Percentiles rank a stretch among this genome's conserved stretches.
Conservation (phyloP, 1,140 invertebrate genomes). For the Zophobas atratus region DNA sequence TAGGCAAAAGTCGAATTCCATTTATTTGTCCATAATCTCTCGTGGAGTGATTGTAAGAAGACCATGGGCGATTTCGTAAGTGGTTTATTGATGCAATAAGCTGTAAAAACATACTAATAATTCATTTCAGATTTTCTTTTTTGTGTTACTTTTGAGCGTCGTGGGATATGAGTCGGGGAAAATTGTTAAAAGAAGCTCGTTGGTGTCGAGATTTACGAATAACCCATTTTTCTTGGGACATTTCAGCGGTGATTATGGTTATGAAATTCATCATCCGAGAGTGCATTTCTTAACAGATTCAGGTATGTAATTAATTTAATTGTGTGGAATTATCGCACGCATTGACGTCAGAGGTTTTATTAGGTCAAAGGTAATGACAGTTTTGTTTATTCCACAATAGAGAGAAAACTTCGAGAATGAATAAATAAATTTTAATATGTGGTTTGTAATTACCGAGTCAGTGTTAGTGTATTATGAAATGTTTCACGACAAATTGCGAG, state of each 20-base stretch:
- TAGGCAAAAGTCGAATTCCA: background rate
- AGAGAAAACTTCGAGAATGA: too few species aligned
- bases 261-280: background rate
- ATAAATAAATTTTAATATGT: too few species aligned
- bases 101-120: conserved; percentile 2
- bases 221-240: conserved; percentile 22
- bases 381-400: too few species aligned
- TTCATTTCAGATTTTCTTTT: conserved; percentile 4
- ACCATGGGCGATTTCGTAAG: conserved; percentile 6
- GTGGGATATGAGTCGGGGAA: background rate
- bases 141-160: background rate
- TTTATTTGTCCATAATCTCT: background rate
- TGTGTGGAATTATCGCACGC: background rate
- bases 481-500: too few species aligned
- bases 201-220: conserved; percentile 12
- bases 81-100: conserved; percentile 3
- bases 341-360: too few species aligned
- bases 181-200: background rate
- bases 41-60: background rate
- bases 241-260: background rate
- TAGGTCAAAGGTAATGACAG: too few species aligned
- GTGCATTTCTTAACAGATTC: background rate
- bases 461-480: too few species aligned
- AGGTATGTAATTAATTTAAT: background rate
- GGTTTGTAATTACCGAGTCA: too few species aligned